phyloP scores from a whole-genome alignment of 1,140 invertebrate genomes.

The Venustaconcha ellipsiformis region DNA sequence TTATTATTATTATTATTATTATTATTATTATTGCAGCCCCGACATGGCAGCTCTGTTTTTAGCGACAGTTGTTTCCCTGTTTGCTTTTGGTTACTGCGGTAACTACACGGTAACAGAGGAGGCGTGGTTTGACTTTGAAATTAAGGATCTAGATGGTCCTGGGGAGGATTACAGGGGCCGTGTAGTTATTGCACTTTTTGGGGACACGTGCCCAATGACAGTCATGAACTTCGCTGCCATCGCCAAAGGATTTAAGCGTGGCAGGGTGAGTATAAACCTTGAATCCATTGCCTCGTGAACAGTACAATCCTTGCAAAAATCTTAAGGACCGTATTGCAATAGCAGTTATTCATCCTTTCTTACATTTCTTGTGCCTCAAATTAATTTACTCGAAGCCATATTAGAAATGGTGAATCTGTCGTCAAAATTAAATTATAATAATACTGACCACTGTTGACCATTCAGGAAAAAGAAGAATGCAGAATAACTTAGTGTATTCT shows the following conservation, averaged over 20 bases:
- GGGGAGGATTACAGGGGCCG: conserved; percentile 56
- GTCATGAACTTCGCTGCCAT: conserved; percentile 66
- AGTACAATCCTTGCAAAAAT: neutral
- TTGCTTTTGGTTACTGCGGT: conserved; percentile 30
- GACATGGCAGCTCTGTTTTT: conserved; percentile 23
- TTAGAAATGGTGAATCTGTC: too few species aligned
- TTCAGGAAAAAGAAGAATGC: too few species aligned
- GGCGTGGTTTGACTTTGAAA: conserved; percentile 60
- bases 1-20: too few species aligned
- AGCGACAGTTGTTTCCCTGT: conserved; percentile 12
- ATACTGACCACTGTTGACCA: too few species aligned
- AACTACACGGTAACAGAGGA: conserved; percentile 64
- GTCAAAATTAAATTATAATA: too few species aligned
- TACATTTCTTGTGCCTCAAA: too few species aligned
- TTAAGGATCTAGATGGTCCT: conserved; percentile 58
- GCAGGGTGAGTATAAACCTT: conserved; percentile 38
- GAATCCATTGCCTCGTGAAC: neutral
- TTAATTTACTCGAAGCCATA: too few species aligned
- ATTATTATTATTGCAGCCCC: too few species aligned
- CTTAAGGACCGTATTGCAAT: neutral
- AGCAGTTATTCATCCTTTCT: neutral
- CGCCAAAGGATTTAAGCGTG: conserved; percentile 59
- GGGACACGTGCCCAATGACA: conserved; percentile 67
- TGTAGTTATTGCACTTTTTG: conserved; percentile 67
- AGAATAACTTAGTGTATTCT: too few species aligned